These are phyloP conservation scores for Drosophila cognata DNA, from an alignment of 2,888 invertebrate genomes.

Conservation along the genomic window DNA sequence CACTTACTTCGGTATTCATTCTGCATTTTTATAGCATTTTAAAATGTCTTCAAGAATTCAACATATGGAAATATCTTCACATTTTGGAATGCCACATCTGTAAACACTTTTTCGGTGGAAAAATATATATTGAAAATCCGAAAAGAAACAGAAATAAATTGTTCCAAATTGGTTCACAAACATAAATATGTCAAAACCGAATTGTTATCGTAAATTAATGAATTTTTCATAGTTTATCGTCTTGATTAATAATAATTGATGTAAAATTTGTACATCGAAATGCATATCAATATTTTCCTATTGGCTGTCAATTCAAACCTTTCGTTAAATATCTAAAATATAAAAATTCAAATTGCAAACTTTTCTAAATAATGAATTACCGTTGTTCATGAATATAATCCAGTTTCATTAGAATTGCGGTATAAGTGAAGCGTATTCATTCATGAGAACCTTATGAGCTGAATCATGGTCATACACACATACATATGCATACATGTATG, in stretches of 20 bases:
- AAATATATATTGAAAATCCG: too few relatives aligned
- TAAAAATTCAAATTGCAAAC: background rate
- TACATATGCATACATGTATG: background rate
- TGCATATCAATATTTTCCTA: too few relatives aligned
- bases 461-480: background rate
- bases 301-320: too few relatives aligned
- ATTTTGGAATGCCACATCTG: too few relatives aligned
- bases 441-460: background rate
- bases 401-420: background rate
- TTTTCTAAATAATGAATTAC: background rate
- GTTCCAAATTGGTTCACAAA: background rate
- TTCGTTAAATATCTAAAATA: background rate
- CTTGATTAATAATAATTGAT: background rate
- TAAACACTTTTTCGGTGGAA: too few relatives aligned
- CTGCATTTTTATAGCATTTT: too few relatives aligned
- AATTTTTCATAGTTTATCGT: background rate
- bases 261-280: background rate
- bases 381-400: too few relatives aligned
- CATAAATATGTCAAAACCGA: background rate
- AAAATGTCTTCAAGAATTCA: too few relatives aligned
- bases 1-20: too few relatives aligned
- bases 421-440: background rate
- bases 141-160: too few relatives aligned
- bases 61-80: too few relatives aligned
- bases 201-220: fast-evolving